Conservation (phyloP, 2,797 vertebrate species). For the Sebastes reedi region DNA sequence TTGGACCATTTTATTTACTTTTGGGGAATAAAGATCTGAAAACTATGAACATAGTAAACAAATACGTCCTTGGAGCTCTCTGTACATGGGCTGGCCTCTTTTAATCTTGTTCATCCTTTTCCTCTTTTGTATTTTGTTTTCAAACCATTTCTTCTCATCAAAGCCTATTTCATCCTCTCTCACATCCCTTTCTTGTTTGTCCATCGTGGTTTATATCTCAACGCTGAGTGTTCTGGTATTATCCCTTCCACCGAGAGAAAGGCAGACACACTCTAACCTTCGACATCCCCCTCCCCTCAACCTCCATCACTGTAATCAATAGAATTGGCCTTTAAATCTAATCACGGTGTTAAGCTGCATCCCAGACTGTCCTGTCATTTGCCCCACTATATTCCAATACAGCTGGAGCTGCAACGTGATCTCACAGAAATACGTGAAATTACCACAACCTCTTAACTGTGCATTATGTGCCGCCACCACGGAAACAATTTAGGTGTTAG, state of each 20-base stretch:
- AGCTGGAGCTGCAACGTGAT: neutral
- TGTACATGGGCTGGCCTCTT: conserved; percentile 30
- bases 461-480: neutral
- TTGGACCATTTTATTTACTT: conserved; percentile 74
- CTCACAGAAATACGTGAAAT: neutral
- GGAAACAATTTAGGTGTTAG: neutral
- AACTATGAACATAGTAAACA: conserved; percentile 68
- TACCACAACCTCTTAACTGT: neutral
- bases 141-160: conserved; percentile 29
- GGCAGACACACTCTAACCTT: conserved; percentile 34
- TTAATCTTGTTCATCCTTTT: conserved; percentile 52
- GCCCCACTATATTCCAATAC: conserved; percentile 19
- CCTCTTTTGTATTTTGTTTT: conserved; percentile 47
- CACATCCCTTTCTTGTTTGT: neutral
- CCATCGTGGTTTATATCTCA: conserved; percentile 38
- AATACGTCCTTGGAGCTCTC: conserved; percentile 61
- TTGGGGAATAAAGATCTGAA: conserved; percentile 48
- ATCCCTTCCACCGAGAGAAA: conserved; percentile 35
- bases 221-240: conserved; percentile 18
- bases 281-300: neutral
- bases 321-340: conserved; percentile 58
- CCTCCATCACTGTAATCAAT: conserved; percentile 52
- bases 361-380: conserved; percentile 22
- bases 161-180: conserved; percentile 22
- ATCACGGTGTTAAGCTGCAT: conserved; percentile 51